phyloP scores from a whole-genome alignment of 2,888 invertebrate genomes.

The Ellobium chinense region DNA sequence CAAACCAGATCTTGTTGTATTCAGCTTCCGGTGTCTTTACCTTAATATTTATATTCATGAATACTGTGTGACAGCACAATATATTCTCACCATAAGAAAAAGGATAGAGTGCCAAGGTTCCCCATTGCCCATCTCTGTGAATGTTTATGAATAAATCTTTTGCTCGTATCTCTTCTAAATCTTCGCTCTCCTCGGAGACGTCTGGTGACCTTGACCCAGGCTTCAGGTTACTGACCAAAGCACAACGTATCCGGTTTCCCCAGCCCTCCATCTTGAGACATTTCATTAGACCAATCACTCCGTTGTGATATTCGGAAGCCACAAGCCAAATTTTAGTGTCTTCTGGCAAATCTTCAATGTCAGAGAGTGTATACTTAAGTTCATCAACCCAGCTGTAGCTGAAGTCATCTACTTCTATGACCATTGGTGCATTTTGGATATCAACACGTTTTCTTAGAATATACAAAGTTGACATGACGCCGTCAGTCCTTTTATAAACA shows the following conservation, averaged over 20 bases:
- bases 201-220: background rate
- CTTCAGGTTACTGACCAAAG: slow-evolving; percentile 4
- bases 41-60: no score
- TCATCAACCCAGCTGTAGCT: background rate
- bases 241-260: background rate
- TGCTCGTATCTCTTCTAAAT: background rate
- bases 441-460: background rate
- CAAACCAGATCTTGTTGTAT: no score
- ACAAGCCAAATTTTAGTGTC: background rate
- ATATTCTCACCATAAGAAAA: no score
- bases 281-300: background rate
- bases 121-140: slow-evolving; percentile 16
- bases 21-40: no score
- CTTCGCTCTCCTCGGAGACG: background rate
- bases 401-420: background rate
- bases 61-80: no score
- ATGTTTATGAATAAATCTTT: slow-evolving; percentile 6
- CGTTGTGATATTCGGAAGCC: background rate
- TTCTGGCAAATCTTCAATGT: background rate
- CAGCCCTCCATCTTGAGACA: background rate
- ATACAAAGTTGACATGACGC: background rate
- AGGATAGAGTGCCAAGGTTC: background rate
- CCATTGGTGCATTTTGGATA: background rate
- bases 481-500: slow-evolving; percentile 1
- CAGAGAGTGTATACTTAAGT: background rate